phyloP scores from a whole-genome alignment of 1,140 invertebrate species.

The Neotoxoptera formosana region DNA sequence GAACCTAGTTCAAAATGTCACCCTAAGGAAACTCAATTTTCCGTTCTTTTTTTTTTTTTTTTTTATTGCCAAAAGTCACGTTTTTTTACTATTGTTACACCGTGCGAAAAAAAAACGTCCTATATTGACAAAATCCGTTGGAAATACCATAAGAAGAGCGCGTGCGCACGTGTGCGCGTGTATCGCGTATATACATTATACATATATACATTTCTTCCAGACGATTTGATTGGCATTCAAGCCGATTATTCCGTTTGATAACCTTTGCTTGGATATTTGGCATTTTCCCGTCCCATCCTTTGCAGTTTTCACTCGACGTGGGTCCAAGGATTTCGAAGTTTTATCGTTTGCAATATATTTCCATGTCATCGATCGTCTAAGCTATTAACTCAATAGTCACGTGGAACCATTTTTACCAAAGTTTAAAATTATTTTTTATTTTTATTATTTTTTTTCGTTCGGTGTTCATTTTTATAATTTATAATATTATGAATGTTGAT shows the following conservation, averaged over 20 bases:
- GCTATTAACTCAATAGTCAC: slow-evolving; percentile 26
- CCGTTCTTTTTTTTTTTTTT: slow-evolving; percentile 18
- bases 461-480: neutral
- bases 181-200: slow-evolving; percentile 31
- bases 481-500: neutral
- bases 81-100: slow-evolving; percentile 41
- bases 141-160: neutral
- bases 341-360: slow-evolving; percentile 47
- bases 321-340: slow-evolving; percentile 31
- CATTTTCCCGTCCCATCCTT: neutral
- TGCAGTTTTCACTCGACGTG: slow-evolving; percentile 14
- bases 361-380: slow-evolving; percentile 32
- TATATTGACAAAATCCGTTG: slow-evolving; percentile 50
- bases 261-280: slow-evolving; percentile 41
- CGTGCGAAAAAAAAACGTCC: neutral
- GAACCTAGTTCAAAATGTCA: slow-evolving; percentile 45
- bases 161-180: neutral
- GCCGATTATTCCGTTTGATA: slow-evolving; percentile 53
- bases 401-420: neutral
- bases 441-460: neutral
- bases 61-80: slow-evolving; percentile 47
- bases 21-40: slow-evolving; percentile 39
- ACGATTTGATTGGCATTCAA: slow-evolving; percentile 55
- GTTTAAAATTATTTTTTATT: neutral
- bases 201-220: slow-evolving; percentile 39